These are phyloP conservation scores for Tupaia tana DNA, from an alignment of 2,113 vertebrate genomes.

Conservation along the genomic window DNA sequence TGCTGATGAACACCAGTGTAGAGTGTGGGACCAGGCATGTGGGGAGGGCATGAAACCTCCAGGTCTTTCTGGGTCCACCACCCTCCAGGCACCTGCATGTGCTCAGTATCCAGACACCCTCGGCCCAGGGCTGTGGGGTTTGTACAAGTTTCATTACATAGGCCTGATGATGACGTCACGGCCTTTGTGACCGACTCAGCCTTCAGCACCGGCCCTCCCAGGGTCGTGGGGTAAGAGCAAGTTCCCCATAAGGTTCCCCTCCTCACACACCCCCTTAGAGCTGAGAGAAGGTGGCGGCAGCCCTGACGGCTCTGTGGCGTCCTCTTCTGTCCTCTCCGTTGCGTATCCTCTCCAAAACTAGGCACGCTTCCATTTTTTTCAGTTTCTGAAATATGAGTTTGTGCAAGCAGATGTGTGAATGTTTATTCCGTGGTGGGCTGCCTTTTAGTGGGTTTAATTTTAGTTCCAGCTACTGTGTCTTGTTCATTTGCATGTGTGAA, in stretches of 20 bases:
- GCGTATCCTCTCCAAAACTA: neutral
- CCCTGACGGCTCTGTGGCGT: no score
- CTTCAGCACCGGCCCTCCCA: no score
- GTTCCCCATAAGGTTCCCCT: neutral
- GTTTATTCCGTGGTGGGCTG: neutral
- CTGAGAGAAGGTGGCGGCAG: neutral
- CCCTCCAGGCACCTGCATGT: no score
- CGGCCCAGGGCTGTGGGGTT: no score
- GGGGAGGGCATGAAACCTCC: no score
- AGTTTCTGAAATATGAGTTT: neutral
- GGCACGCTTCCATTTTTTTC: neutral
- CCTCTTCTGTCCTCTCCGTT: neutral
- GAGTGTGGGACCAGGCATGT: no score
- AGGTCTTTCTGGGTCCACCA: no score
- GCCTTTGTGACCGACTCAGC: no score
- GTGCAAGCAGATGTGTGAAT: conserved; percentile 39
- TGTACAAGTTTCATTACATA: no score
- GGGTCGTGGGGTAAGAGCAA: neutral
- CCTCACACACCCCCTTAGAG: neutral
- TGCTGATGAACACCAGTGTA: no score
- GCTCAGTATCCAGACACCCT: no score
- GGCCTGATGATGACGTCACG: no score
- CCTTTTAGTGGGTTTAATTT: conserved; percentile 40
- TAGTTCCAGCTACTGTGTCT: neutral
- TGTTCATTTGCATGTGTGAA: conserved; percentile 31